phyloP scores from a whole-genome alignment of 2,113 vertebrate genomes.

The Myodes glareolus region DNA sequence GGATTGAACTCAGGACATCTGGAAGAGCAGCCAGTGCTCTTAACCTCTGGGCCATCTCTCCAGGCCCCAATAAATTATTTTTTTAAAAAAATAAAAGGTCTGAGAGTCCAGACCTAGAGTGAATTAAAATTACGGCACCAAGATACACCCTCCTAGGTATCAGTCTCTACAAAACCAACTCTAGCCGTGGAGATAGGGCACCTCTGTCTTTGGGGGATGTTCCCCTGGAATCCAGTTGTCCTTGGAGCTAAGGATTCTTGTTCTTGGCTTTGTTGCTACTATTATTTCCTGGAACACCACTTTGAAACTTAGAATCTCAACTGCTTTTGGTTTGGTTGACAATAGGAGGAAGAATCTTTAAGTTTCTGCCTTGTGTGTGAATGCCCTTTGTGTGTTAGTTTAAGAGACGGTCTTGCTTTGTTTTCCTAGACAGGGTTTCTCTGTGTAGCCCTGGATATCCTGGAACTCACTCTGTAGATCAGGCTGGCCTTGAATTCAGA shows the following conservation, averaged over 20 bases:
- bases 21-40: too few species aligned
- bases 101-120: not conserved
- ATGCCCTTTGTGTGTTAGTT: not conserved
- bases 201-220: not conserved
- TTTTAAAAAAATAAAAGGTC: not conserved
- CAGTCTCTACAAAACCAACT: not conserved
- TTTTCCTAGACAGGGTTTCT: not conserved
- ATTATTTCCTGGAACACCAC: not conserved
- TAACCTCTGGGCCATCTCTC: too few species aligned
- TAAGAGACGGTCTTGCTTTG: not conserved
- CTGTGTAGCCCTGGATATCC: not conserved
- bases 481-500: not conserved
- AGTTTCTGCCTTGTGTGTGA: not conserved
- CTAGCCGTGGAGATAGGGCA: not conserved
- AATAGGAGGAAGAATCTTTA: not conserved
- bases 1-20: too few species aligned
- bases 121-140: not conserved
- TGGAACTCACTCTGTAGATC: not conserved
- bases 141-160: not conserved
- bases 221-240: not conserved
- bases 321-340: not conserved
- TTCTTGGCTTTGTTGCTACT: not conserved
- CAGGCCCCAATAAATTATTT: too few species aligned
- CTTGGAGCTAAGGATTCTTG: not conserved
- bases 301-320: not conserved